Conservation (phyloP, 2,888 invertebrate genomes). For the Pogonocherus hispidulus region DNA sequence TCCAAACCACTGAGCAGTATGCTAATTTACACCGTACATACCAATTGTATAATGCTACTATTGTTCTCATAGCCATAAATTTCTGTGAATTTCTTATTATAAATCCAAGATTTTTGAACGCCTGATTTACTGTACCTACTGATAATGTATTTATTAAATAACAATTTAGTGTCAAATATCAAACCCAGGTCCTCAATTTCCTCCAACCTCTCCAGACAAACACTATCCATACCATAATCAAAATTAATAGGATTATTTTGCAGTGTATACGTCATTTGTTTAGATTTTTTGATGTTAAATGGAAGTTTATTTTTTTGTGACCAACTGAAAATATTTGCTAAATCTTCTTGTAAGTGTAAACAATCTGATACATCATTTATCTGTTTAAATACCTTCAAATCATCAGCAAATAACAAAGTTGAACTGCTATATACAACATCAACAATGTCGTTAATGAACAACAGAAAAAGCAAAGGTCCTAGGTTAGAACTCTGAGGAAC, state of each 20-base stretch:
- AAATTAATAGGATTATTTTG: not conserved
- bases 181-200: not conserved
- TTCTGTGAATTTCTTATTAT: conserved; percentile 1
- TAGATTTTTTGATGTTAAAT: not conserved
- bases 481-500: too few species aligned
- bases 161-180: conserved; percentile 7
- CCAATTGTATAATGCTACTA: not conserved
- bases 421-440: too few species aligned
- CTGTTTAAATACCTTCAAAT: too few species aligned
- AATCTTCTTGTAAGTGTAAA: too few species aligned
- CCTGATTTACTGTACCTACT: not conserved
- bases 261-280: not conserved
- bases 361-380: too few species aligned
- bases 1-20: not conserved
- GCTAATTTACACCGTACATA: not conserved
- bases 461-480: too few species aligned
- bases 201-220: not conserved
- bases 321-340: not conserved
- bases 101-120: not conserved
- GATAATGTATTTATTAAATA: conserved; percentile 2
- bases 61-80: not conserved
- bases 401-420: too few species aligned
- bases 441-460: too few species aligned
- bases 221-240: not conserved
- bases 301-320: not conserved